phyloP scores from a whole-genome alignment of 2,888 invertebrate genomes.

The Neoaliturus tenellus region DNA sequence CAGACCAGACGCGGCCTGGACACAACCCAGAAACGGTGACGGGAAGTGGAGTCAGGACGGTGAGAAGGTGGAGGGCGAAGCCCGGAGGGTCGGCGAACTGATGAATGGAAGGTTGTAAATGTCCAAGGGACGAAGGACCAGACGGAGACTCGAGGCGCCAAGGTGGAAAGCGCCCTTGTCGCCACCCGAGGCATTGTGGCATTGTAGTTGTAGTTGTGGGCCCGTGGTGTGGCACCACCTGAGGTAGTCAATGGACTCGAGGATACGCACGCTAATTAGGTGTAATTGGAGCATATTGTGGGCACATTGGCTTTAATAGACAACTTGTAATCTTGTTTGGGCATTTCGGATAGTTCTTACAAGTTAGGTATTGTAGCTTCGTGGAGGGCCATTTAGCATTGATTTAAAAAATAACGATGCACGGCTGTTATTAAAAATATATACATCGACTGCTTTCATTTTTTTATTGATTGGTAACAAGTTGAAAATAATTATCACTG shows the following conservation, averaged over 20 bases:
- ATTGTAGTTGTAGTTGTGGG: too few species aligned
- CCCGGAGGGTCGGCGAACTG: constrained; percentile 33
- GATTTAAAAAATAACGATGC: too few species aligned
- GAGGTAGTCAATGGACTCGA: neutral
- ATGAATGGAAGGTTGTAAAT: constrained; percentile 52
- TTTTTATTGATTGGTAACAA: too few species aligned
- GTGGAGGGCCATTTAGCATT: too few species aligned
- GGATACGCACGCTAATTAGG: neutral
- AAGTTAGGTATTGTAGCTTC: neutral
- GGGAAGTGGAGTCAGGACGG: too few species aligned
- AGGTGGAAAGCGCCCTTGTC: neutral
- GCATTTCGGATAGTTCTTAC: too few species aligned
- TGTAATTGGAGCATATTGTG: neutral
- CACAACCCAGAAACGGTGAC: neutral
- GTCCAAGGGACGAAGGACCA: constrained; percentile 13
- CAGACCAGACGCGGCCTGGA: neutral
- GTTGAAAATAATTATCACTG: too few species aligned
- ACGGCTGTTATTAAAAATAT: too few species aligned
- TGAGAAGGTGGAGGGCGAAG: too few species aligned
- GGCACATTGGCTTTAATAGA: neutral
- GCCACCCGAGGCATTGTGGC: neutral
- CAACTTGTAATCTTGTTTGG: neutral
- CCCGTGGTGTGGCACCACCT: neutral
- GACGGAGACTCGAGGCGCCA: neutral
- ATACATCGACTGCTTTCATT: too few species aligned